These are phyloP conservation scores for Stomatorhinus ivindoensis DNA, from an alignment of 2,113 vertebrate species.

Conservation along the genomic window DNA sequence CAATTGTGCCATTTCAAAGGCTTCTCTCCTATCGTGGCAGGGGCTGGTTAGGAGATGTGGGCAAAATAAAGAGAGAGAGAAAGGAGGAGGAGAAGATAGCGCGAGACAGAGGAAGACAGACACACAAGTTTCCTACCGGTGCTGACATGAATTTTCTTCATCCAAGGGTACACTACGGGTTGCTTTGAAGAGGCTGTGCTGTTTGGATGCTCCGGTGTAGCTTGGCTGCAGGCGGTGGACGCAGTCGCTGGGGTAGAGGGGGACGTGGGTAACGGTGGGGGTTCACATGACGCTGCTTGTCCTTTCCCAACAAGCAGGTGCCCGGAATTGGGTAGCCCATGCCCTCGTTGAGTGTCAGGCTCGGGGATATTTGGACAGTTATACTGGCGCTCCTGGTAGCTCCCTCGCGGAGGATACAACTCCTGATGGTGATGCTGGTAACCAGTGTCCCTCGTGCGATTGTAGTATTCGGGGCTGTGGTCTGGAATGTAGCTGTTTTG, in stretches of 20 bases:
- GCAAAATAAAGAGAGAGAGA: constrained; percentile 49
- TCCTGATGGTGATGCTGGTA: constrained; percentile 74
- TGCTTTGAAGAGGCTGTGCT: constrained; percentile 69
- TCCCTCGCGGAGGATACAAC: constrained; percentile 69
- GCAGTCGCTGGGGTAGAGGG: constrained; percentile 56
- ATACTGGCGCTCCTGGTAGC: constrained; percentile 71
- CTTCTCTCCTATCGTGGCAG: constrained; percentile 51
- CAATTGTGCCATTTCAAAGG: constrained; percentile 82
- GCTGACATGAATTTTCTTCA: constrained; percentile 86
- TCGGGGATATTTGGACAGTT: constrained; percentile 70
- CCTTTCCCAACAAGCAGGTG: constrained; percentile 69
- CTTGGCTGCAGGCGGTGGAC: constrained; percentile 70
- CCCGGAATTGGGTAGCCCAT: constrained; percentile 62
- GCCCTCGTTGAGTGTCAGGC: constrained; percentile 60
- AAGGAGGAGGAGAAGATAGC: constrained; percentile 24
- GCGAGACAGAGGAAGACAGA: constrained; percentile 36
- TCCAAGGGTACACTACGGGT: constrained; percentile 80
- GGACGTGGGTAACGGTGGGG: constrained; percentile 60
- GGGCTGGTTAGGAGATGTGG: constrained; percentile 44
- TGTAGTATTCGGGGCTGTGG: constrained; percentile 96
- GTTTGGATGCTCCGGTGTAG: constrained; percentile 66
- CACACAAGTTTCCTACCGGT: constrained; percentile 75
- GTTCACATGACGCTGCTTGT: constrained; percentile 63
- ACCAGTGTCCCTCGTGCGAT: constrained; percentile 73
- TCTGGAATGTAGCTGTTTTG: constrained; percentile 99